Conservation (phyloP, 2,888 invertebrate genomes). For the Xylota sylvarum region DNA sequence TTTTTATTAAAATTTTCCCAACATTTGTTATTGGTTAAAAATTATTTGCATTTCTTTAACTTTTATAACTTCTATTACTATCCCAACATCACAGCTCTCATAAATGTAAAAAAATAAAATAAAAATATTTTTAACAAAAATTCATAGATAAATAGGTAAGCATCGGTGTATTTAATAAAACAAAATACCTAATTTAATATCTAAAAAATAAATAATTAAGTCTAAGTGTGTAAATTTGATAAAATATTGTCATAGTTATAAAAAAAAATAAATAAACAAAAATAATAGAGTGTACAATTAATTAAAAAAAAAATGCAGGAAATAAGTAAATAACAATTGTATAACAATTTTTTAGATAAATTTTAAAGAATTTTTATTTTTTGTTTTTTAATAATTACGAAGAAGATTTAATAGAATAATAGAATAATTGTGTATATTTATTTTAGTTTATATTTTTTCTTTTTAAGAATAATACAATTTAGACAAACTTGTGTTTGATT, state of each 20-base stretch:
- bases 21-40: not conserved
- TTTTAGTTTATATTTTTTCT: not conserved
- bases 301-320: slow-evolving; percentile 12
- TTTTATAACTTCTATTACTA: not conserved
- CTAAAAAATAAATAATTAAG: not conserved
- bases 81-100: not conserved
- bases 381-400: not conserved
- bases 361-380: slow-evolving; percentile 23
- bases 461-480: not conserved
- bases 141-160: slow-evolving; percentile 17
- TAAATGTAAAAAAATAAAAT: not conserved
- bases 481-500: not conserved
- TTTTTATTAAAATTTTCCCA: not conserved
- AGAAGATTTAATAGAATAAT: not conserved
- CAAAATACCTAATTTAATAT: slow-evolving; percentile 7
- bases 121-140: not conserved
- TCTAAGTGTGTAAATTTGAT: slow-evolving; percentile 44
- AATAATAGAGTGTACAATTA: slow-evolving; percentile 19
- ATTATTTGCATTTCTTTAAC: not conserved
- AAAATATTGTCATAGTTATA: slow-evolving; percentile 2
- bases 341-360: slow-evolving; percentile 43
- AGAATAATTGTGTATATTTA: slow-evolving; percentile 10
- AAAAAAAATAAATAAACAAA: not conserved
- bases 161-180: slow-evolving; percentile 6
- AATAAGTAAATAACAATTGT: slow-evolving; percentile 40